phyloP scores from a whole-genome alignment of 2,797 vertebrate genomes.

The Sarcophilus harrisii region DNA sequence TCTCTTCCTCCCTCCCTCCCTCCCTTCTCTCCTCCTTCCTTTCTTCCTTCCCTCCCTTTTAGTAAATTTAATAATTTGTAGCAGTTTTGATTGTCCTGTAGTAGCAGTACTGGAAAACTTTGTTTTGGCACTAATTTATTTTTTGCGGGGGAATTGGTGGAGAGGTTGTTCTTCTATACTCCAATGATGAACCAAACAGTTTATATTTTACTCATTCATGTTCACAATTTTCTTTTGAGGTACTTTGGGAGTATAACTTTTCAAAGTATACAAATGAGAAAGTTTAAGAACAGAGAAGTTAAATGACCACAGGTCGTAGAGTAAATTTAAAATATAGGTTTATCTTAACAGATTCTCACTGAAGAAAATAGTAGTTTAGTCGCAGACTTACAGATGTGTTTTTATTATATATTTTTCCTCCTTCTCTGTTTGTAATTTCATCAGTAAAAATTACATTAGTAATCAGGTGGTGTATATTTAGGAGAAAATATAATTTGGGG shows the following conservation, averaged over 20 bases:
- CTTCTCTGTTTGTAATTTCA: not conserved
- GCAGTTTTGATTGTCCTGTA: not conserved
- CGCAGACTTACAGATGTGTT: fast-evolving
- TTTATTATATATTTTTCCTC: fast-evolving
- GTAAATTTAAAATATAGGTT: fast-evolving
- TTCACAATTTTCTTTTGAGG: not conserved
- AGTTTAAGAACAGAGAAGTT: not conserved
- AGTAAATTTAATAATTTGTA: not conserved
- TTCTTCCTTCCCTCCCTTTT: too few relatives aligned
- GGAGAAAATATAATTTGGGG: fast-evolving
- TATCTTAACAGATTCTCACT: fast-evolving
- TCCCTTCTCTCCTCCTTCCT: too few relatives aligned
- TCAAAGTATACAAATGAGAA: fast-evolving
- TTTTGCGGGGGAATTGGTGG: not conserved
- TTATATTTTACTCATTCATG: not conserved
- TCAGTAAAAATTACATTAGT: not conserved
- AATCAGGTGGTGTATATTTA: not conserved
- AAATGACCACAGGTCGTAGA: fast-evolving
- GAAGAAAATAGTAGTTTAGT: fast-evolving
- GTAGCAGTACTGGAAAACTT: not conserved
- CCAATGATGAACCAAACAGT: not conserved
- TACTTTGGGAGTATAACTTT: too few relatives aligned
- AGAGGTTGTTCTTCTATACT: not conserved
- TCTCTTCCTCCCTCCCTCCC: too few relatives aligned
- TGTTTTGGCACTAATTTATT: not conserved